Evolutionary conservation across 2,113 vertebrate species (phyloP).

Genomic region (Onychostoma macrolepis): DNA sequence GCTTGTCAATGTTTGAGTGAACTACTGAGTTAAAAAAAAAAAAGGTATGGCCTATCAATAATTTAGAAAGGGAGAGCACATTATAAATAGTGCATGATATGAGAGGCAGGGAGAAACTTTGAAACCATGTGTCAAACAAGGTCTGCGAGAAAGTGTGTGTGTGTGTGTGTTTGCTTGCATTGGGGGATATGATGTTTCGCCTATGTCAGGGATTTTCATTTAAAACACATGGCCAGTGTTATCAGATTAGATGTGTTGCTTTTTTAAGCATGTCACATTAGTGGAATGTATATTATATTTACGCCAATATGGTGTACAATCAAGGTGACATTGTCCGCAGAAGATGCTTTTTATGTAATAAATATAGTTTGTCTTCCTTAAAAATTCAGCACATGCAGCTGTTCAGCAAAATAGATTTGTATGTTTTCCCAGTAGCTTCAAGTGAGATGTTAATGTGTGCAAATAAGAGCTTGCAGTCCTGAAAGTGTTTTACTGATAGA

Average conservation of each 20-base stretch:
- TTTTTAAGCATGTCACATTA: conserved; percentile 29
- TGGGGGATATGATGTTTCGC: conserved; percentile 37
- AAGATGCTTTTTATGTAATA: not conserved
- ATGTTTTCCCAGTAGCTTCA: not conserved
- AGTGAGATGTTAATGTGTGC: conserved; percentile 1
- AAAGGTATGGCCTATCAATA: conserved; percentile 50
- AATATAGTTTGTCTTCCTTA: not conserved
- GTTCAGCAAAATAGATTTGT: not conserved
- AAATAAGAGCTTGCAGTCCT: not conserved
- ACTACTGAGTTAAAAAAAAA: conserved; percentile 37
- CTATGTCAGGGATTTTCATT: conserved; percentile 29
- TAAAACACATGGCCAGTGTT: conserved; percentile 1
- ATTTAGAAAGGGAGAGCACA: conserved; percentile 53
- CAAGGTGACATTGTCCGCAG: conserved; percentile 21
- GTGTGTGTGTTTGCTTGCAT: conserved; percentile 15
- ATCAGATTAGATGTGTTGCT: conserved; percentile 8
- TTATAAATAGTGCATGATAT: conserved; percentile 57
- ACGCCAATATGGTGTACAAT: not conserved
- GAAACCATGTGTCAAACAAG: conserved; percentile 45
- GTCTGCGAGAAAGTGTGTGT: conserved; percentile 11
- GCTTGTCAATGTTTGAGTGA: conserved; percentile 37
- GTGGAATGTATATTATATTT: not conserved
- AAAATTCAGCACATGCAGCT: not conserved
- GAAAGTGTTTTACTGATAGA: not conserved
- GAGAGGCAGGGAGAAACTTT: conserved; percentile 37